These are phyloP conservation scores for Armadillidium nasatum DNA, from an alignment of 1,140 invertebrate species.

Conservation along the genomic window DNA sequence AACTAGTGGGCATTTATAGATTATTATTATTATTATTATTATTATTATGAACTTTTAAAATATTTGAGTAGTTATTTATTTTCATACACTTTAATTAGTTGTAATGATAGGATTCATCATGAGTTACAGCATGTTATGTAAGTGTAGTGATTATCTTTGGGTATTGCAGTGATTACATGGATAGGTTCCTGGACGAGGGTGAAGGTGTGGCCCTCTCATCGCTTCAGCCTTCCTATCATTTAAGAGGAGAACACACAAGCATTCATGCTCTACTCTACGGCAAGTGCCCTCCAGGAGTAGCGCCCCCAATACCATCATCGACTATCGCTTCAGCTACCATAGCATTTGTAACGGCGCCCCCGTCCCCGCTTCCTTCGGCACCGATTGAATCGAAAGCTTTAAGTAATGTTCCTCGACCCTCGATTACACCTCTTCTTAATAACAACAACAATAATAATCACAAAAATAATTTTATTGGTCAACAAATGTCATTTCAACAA, in stretches of 20 bases:
- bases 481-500: too few relatives aligned
- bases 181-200: slow-evolving; percentile 76
- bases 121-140: slow-evolving; percentile 44
- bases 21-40: background rate
- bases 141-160: slow-evolving; percentile 46
- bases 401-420: background rate
- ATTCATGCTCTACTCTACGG: slow-evolving; percentile 42
- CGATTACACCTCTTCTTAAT: background rate
- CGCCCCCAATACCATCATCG: background rate
- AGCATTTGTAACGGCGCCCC: background rate
- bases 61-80: background rate
- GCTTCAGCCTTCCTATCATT: slow-evolving; percentile 36
- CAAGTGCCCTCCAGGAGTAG: slow-evolving; percentile 46
- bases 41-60: background rate
- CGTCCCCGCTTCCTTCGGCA: background rate
- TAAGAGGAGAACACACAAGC: slow-evolving; percentile 21
- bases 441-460: slow-evolving; percentile 2
- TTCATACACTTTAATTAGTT: slow-evolving; percentile 14
- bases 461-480: too few relatives aligned
- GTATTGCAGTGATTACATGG: slow-evolving; percentile 73
- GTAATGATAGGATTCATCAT: slow-evolving; percentile 33
- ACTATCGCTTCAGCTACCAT: background rate
- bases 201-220: slow-evolving; percentile 50
- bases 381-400: background rate
- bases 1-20: too few relatives aligned